Evolutionary conservation across 1,140 invertebrate genomes (phyloP).

Genomic region (Hylyphantes graminicola): DNA sequence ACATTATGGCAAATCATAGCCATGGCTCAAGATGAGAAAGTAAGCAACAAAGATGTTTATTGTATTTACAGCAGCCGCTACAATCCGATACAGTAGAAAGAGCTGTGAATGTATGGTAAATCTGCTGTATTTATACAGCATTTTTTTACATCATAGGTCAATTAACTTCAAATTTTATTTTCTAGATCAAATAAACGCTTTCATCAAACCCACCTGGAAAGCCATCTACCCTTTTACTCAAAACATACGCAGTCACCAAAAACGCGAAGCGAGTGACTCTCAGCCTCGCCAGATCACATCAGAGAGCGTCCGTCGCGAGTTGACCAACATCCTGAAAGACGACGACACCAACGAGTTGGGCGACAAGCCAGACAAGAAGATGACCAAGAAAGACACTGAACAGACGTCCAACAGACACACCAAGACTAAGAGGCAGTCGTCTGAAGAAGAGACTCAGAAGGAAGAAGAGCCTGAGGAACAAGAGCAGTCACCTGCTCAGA

Average conservation of each 20-base stretch:
- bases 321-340: conserved; percentile 44
- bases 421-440: conserved; percentile 44
- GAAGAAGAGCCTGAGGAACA: not conserved
- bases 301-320: not conserved
- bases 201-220: conserved; percentile 40
- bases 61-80: too few relatives aligned
- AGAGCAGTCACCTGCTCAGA: not conserved
- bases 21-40: too few relatives aligned
- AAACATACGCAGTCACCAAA: not conserved
- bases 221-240: conserved; percentile 25
- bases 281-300: not conserved
- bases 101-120: too few relatives aligned
- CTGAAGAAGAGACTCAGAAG: not conserved
- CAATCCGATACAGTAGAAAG: too few relatives aligned
- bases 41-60: too few relatives aligned
- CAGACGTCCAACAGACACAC: not conserved
- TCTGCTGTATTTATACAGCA: too few relatives aligned
- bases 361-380: not conserved
- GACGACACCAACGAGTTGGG: conserved; percentile 12
- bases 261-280: conserved; percentile 15
- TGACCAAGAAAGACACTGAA: not conserved
- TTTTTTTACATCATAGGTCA: too few relatives aligned
- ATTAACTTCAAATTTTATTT: not conserved
- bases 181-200: conserved; percentile 7
- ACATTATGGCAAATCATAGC: too few relatives aligned